phyloP scores from a whole-genome alignment of 1,140 invertebrate genomes.

The Zaprionus capensis region DNA sequence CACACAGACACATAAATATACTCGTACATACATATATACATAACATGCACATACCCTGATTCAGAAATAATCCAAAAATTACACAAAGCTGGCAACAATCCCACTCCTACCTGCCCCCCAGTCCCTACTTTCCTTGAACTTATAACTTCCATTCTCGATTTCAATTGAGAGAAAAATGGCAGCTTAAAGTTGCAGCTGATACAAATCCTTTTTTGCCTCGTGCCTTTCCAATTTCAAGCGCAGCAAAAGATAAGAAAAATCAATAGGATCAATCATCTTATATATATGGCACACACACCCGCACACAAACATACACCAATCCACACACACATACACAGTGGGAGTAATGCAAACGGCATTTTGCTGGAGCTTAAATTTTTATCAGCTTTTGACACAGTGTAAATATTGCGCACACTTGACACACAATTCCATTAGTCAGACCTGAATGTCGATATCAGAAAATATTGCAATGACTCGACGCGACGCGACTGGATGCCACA shows the following conservation, averaged over 20 bases:
- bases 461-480: conserved; percentile 63
- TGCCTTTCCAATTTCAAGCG: conserved; percentile 44
- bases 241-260: conserved; percentile 63
- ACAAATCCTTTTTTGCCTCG: conserved; percentile 52
- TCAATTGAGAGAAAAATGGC: conserved; percentile 4
- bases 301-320: neutral
- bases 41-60: neutral
- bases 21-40: neutral
- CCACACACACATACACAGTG: neutral
- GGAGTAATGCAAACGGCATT: conserved; percentile 65
- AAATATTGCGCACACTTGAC: conserved; percentile 82
- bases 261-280: conserved; percentile 79
- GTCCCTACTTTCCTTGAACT: neutral
- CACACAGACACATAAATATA: neutral
- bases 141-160: conserved; percentile 12
- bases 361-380: conserved; percentile 75
- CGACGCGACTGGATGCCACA: neutral
- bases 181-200: conserved; percentile 49
- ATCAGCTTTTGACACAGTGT: conserved; percentile 82
- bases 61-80: neutral
- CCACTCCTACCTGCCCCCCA: neutral
- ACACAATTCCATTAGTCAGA: conserved; percentile 83
- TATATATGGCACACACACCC: conserved; percentile 19
- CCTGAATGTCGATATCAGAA: conserved; percentile 71
- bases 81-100: neutral